These are phyloP conservation scores for Aphelinus atriplicis DNA, from an alignment of 1,140 invertebrate genomes.

Conservation along the genomic window DNA sequence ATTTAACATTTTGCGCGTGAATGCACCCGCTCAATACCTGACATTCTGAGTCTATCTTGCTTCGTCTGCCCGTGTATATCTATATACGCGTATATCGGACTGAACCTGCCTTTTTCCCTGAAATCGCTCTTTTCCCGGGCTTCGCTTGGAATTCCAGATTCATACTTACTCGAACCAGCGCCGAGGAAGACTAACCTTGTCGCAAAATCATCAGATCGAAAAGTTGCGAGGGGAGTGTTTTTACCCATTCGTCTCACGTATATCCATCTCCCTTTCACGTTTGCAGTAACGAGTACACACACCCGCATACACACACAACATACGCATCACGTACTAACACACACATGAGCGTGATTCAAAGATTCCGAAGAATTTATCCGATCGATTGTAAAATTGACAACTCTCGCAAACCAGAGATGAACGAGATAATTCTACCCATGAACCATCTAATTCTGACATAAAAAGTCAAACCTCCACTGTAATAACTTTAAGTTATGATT, in stretches of 20 bases:
- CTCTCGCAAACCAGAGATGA: no score
- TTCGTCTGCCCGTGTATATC: neutral
- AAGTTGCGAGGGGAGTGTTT: neutral
- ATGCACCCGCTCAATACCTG: neutral
- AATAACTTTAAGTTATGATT: no score
- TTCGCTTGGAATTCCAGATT: constrained; percentile 12
- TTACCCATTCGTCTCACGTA: constrained; percentile 17
- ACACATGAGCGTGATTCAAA: no score
- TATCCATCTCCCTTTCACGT: neutral
- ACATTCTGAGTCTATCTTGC: neutral
- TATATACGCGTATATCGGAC: no score
- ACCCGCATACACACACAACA: no score
- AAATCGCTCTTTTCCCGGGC: constrained; percentile 2
- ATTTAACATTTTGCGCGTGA: constrained; percentile 16
- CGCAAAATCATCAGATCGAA: constrained; percentile 22
- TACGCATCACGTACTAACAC: no score
- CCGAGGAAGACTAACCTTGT: neutral
- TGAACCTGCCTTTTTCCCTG: neutral
- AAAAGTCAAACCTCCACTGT: no score
- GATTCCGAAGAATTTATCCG: no score
- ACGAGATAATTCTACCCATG: no score
- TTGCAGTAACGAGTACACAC: no score
- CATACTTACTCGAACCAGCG: constrained; percentile 25
- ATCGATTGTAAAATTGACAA: no score
- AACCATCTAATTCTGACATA: no score